These are phyloP conservation scores for Lithophane ornitopus DNA, from an alignment of 2,888 invertebrate species.

Conservation along the genomic window DNA sequence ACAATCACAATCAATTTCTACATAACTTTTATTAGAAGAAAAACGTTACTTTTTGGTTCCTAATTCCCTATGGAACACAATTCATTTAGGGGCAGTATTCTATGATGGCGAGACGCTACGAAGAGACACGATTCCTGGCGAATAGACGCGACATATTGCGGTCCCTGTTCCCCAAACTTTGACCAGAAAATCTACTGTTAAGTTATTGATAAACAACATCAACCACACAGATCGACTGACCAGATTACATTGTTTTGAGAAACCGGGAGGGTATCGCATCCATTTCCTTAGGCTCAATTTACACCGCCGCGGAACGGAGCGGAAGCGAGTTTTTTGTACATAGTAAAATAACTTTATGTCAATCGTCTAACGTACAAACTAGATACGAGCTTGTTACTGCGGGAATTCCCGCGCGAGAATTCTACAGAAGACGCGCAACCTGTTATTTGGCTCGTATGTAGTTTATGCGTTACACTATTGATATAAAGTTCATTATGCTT, in stretches of 20 bases:
- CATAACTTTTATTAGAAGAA: constrained; percentile 45
- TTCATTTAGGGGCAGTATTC: constrained; percentile 52
- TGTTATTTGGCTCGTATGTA: too few relatives aligned
- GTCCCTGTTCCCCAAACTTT: not conserved
- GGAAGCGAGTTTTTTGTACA: too few relatives aligned
- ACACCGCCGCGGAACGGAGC: too few relatives aligned
- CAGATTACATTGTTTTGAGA: not conserved
- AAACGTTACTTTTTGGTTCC: constrained; percentile 55
- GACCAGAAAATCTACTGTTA: not conserved
- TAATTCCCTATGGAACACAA: constrained; percentile 46
- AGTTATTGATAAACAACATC: not conserved
- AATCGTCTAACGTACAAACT: too few relatives aligned
- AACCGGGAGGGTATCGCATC: not conserved
- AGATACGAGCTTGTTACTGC: too few relatives aligned
- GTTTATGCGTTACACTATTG: too few relatives aligned
- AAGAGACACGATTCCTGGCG: not conserved
- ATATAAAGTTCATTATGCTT: too few relatives aligned
- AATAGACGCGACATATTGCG: not conserved
- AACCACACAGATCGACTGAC: not conserved
- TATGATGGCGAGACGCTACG: constrained; percentile 40
- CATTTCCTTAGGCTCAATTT: not conserved
- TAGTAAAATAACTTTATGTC: too few relatives aligned
- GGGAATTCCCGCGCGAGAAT: too few relatives aligned
- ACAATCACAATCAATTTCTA: constrained; percentile 51
- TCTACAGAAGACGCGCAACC: too few relatives aligned